Evolutionary conservation across 1,140 invertebrate genomes (phyloP).

Genomic region (Tenebrio molitor): DNA sequence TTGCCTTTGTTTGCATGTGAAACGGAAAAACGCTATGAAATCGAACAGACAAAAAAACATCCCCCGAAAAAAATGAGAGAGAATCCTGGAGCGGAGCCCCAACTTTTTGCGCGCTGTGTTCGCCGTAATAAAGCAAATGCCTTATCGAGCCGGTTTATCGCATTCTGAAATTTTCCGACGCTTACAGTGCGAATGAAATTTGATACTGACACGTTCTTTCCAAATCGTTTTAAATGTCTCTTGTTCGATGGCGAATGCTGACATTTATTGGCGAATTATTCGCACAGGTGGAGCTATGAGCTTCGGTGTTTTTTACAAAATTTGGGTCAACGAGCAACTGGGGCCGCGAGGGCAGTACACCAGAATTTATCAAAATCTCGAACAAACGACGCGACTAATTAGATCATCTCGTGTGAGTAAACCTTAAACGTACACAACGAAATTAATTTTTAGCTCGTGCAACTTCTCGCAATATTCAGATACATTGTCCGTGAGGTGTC

Average conservation of each 20-base stretch:
- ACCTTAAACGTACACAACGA: too few relatives aligned
- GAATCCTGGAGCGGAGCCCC: constrained; percentile 24
- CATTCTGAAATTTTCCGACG: constrained; percentile 38
- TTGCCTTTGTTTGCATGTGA: constrained; percentile 32
- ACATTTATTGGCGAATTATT: constrained; percentile 29
- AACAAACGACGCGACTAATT: too few relatives aligned
- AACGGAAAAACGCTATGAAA: constrained; percentile 39
- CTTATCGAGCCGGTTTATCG: constrained; percentile 34
- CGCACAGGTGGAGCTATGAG: constrained; percentile 23
- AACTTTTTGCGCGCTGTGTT: constrained; percentile 30
- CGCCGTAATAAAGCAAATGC: constrained; percentile 32
- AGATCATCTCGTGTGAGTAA: too few relatives aligned
- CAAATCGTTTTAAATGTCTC: constrained; percentile 39
- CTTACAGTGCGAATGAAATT: constrained; percentile 35
- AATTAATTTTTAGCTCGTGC: too few relatives aligned
- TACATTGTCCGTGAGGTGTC: too few relatives aligned
- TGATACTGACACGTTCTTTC: constrained; percentile 40
- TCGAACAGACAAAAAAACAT: constrained; percentile 35
- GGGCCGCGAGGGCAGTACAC: not conserved
- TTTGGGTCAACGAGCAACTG: constrained; percentile 7
- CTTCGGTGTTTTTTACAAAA: constrained; percentile 13
- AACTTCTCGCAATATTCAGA: too few relatives aligned
- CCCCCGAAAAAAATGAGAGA: constrained; percentile 5
- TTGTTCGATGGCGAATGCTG: constrained; percentile 27
- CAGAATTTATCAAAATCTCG: too few relatives aligned